phyloP scores from a whole-genome alignment of 2,113 vertebrate genomes.

The Lophius piscatorius region DNA sequence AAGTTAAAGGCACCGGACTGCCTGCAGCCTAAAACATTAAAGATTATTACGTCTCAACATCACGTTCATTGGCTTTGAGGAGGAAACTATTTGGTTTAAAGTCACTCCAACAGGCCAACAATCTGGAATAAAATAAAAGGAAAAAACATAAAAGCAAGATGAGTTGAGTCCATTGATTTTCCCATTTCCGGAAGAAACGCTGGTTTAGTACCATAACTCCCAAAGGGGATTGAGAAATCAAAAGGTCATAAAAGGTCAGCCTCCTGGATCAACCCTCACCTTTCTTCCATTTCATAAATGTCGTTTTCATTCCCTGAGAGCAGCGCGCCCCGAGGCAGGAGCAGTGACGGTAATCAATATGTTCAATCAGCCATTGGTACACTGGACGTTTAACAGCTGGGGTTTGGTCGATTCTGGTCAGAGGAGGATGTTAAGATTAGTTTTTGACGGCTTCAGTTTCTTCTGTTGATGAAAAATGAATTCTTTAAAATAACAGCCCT shows the following conservation, averaged over 20 bases:
- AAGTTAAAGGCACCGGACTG: no score
- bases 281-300: constrained; percentile 27
- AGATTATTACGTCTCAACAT: no score
- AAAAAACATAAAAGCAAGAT: background rate
- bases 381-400: constrained; percentile 11
- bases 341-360: constrained; percentile 42
- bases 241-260: constrained; percentile 39
- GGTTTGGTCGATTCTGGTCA: background rate
- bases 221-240: constrained; percentile 33
- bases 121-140: background rate
- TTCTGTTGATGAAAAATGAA: no score
- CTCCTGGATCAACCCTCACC: constrained; percentile 26
- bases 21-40: no score
- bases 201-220: constrained; percentile 23
- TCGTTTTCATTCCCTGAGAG: constrained; percentile 15
- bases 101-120: background rate
- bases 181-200: constrained; percentile 44
- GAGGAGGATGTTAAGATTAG: no score
- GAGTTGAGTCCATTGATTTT: constrained; percentile 45
- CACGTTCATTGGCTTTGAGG: no score
- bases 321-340: constrained; percentile 7
- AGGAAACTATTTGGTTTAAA: background rate
- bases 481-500: no score
- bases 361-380: background rate
- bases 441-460: no score